Percentiles rank a stretch among this genome's conserved stretches.
phyloP scores from a whole-genome alignment of 1,140 invertebrate species.

The Asbolus verrucosus region DNA sequence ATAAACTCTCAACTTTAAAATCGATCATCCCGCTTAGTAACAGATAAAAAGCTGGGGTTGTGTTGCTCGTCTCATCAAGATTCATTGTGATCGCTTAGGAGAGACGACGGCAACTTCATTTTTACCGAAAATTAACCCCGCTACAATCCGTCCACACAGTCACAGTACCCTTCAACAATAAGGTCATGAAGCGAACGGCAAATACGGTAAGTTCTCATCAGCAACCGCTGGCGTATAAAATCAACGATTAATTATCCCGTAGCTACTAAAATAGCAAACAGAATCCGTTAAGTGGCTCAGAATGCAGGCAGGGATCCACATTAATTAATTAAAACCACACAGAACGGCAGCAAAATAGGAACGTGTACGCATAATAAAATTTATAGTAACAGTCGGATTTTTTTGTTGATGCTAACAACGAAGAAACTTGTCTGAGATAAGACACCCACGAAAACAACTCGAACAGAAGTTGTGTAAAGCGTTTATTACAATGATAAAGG shows the following conservation, averaged over 20 bases:
- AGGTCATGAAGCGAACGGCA: neutral
- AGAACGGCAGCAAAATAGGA: slow-evolving; percentile 7
- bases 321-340: slow-evolving; percentile 12
- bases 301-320: neutral
- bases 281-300: neutral
- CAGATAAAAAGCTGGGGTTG: too few relatives aligned
- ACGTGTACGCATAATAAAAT: slow-evolving; percentile 8
- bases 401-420: neutral
- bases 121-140: too few relatives aligned
- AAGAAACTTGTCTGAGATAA: too few relatives aligned
- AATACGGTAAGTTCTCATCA: neutral
- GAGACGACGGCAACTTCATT: too few relatives aligned
- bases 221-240: neutral
- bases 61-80: too few relatives aligned
- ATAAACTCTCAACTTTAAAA: too few relatives aligned
- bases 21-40: too few relatives aligned
- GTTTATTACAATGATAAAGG: too few relatives aligned
- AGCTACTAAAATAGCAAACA: slow-evolving; percentile 11
- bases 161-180: too few relatives aligned
- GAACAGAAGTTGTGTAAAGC: too few relatives aligned
- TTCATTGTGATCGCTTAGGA: too few relatives aligned
- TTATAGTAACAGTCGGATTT: slow-evolving; percentile 19
- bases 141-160: too few relatives aligned
- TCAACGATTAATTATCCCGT: slow-evolving; percentile 20
- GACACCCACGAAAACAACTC: slow-evolving; percentile 4